Percentiles rank a stretch among this genome's conserved stretches.
Conservation (phyloP, 30 jellyfish, hydroid and myxozoan species). For the Aurelia aurita complex sp. Pacific region DNA sequence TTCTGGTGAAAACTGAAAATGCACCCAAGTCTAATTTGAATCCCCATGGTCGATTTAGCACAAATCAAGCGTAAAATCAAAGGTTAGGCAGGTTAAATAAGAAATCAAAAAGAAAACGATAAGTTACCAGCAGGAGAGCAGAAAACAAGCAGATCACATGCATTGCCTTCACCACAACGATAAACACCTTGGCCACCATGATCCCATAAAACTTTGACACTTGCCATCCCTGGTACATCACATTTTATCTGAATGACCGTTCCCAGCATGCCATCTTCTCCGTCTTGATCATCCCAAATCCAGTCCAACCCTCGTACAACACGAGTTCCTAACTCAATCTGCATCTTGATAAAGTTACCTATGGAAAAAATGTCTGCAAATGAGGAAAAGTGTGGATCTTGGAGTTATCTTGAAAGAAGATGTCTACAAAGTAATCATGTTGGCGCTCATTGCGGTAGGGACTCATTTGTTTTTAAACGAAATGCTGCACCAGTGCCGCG, state of each 20-base stretch:
- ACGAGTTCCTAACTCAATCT: slow-evolving; percentile 53
- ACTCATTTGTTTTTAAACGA: too few species aligned
- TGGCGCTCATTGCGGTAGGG: too few species aligned
- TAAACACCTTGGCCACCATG: slow-evolving; percentile 68
- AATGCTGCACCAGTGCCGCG: too few species aligned
- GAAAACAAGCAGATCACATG: slow-evolving; percentile 48
- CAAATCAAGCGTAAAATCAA: too few species aligned
- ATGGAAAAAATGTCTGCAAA: neutral
- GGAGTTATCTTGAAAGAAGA: too few species aligned
- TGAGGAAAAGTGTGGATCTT: neutral
- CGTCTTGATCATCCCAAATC: slow-evolving; percentile 69
- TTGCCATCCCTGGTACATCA: slow-evolving; percentile 5
- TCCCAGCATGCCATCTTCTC: slow-evolving; percentile 72
- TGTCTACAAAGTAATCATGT: too few species aligned
- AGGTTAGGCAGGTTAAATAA: too few species aligned
- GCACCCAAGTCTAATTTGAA: too few species aligned
- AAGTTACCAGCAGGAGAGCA: slow-evolving; percentile 56
- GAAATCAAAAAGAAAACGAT: too few species aligned
- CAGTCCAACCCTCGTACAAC: slow-evolving; percentile 64
- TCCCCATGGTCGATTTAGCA: too few species aligned
- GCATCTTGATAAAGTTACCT: slow-evolving; percentile 1
- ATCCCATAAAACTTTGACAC: slow-evolving; percentile 64
- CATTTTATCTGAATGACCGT: slow-evolving; percentile 40
- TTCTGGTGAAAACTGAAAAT: too few species aligned
- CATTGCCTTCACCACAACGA: slow-evolving; percentile 52